phyloP scores from a whole-genome alignment of 2,113 vertebrate species.

The Hippocampus mohnikei region DNA sequence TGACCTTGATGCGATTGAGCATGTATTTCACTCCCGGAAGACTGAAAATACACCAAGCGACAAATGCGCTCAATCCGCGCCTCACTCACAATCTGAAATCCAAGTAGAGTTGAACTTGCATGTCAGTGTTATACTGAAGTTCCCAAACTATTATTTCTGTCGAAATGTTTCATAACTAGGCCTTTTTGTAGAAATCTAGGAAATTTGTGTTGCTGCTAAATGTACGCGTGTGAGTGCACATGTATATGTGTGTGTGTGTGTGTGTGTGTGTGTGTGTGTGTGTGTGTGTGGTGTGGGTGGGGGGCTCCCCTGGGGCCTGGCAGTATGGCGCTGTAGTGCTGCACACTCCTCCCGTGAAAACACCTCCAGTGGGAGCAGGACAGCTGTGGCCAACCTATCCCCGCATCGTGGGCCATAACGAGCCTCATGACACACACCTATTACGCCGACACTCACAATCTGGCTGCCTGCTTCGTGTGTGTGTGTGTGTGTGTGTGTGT shows the following conservation, averaged over 20 bases:
- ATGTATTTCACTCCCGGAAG: too few relatives aligned
- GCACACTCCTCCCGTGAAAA: constrained; percentile 71
- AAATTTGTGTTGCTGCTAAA: constrained; percentile 54
- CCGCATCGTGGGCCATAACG: constrained; percentile 69
- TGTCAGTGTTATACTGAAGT: too few relatives aligned
- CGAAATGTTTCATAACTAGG: constrained; percentile 32
- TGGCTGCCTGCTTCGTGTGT: constrained; percentile 26
- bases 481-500: not conserved
- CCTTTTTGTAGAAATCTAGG: constrained; percentile 53
- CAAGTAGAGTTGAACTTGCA: not conserved
- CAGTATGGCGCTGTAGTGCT: constrained; percentile 67
- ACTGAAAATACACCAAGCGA: too few relatives aligned
- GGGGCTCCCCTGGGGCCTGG: constrained; percentile 62
- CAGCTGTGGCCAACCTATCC: constrained; percentile 75
- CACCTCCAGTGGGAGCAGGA: constrained; percentile 71
- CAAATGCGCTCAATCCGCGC: too few relatives aligned
- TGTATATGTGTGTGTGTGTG: constrained; percentile 25
- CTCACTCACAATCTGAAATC: not conserved
- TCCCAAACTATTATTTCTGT: not conserved
- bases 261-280: too few relatives aligned
- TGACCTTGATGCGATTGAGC: too few relatives aligned
- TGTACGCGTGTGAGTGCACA: constrained; percentile 17
- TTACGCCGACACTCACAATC: constrained; percentile 39
- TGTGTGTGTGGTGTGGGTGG: constrained; percentile 17
- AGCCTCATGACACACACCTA: constrained; percentile 62